Base-by-base conservation (phyloP, 2,113 vertebrate species). In the Ciconia stormi region DNA sequence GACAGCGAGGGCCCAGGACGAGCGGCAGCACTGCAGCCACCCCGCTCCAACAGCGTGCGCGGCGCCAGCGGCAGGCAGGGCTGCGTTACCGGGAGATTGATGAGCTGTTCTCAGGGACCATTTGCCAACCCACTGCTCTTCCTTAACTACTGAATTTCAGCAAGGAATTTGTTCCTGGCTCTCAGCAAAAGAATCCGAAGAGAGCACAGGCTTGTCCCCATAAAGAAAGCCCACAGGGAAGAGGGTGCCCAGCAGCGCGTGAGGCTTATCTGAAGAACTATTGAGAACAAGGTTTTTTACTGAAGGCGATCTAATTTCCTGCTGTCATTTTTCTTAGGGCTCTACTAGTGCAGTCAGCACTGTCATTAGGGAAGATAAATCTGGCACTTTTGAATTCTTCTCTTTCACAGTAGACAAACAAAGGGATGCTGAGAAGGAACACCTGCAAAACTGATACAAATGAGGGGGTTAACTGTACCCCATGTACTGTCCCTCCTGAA, bases 1-100 rank as follows among this genome's bases (percentile, higher is more conserved):
- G 30, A 8, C 17, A 27, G 85, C 12, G 17, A 44, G 4, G 1
- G 11, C 55, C 46, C 30, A 3, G 44, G 78, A 8, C 1, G 8
- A 13, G 42, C 17, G 36, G 44, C 44, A 26, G 36, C 61, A 3
- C 36, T 2, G 30, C 80, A 21, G 46, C 79, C 53, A 4, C 27
- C 17, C 42, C 1, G 66, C 67, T 30, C 32, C 34, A 11, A 6
- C 46, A 11, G n/a, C 6, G 6, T 6, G 21, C 36, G 9, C 6
- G 7, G 69, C 78, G 34, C 61, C 32, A 10, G 55, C 2, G 5
- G 44, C 78, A 22, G n/a, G 8, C 13, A 9, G 20, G 29, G 56
- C 56, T 30, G n/a, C 32, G 0, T 5, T 7, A 4, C 27, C 3
- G 36, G n/a, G 59, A 62, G 46, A 34, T 6, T 1, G 36, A 50